These are phyloP conservation scores for Chymomyza costata DNA, from an alignment of 1,140 invertebrate genomes.

Conservation along the genomic window DNA sequence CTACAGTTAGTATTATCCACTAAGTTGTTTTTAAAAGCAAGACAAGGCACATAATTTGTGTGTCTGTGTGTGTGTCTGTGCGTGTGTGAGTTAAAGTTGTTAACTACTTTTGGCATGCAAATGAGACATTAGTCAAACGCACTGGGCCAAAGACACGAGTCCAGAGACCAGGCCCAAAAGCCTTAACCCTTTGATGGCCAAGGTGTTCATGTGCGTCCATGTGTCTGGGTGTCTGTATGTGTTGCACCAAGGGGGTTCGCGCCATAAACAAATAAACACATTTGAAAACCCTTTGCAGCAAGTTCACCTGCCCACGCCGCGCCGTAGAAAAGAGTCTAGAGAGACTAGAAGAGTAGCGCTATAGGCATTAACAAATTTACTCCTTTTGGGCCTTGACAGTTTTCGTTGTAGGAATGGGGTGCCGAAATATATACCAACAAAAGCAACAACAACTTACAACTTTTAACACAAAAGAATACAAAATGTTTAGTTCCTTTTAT, in stretches of 20 bases:
- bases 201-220: conserved; percentile 1
- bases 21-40: conserved; percentile 73
- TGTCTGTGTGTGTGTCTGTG: no score
- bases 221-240: conserved; percentile 7
- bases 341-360: no score
- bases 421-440: no score
- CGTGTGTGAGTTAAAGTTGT: conserved; percentile 43
- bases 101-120: conserved; percentile 73
- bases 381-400: conserved; percentile 46
- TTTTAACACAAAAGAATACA: not conserved
- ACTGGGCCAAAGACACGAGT: conserved; percentile 31
- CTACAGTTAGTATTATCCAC: conserved; percentile 49
- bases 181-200: conserved; percentile 25
- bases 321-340: conserved; percentile 41
- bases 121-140: conserved; percentile 72
- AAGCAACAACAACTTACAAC: not conserved
- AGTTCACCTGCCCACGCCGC: conserved; percentile 46
- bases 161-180: no score
- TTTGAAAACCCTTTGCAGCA: conserved; percentile 51
- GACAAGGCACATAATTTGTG: conserved; percentile 48
- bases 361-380: conserved; percentile 71
- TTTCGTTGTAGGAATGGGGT: not conserved
- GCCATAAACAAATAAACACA: conserved; percentile 72
- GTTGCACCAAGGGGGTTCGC: conserved; percentile 15
- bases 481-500: conserved; percentile 6